Percentiles rank a stretch among this genome's conserved stretches.
Conservation (phyloP, 2,113 vertebrate species). For the Dendrocopos noguchii region DNA sequence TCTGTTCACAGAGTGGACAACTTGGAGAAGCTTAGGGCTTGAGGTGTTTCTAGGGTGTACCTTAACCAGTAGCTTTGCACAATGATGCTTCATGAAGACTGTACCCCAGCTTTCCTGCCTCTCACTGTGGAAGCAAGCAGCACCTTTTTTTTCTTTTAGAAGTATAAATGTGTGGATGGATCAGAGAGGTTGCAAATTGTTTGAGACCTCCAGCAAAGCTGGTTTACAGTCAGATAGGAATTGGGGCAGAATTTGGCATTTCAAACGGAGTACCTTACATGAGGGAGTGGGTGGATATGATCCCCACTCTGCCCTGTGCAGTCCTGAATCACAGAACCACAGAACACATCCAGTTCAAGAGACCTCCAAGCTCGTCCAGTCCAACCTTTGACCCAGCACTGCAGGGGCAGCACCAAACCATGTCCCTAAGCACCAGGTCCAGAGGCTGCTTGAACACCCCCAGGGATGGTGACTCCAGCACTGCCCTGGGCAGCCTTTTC, state of each 20-base stretch:
- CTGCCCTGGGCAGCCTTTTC: no score
- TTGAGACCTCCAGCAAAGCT: neutral
- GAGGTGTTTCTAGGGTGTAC: neutral
- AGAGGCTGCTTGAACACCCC: no score
- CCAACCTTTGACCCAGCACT: no score
- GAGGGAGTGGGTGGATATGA: neutral
- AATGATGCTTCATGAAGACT: neutral
- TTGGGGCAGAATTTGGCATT: neutral
- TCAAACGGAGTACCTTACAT: neutral
- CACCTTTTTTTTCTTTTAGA: neutral
- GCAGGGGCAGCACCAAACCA: no score
- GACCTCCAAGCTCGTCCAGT: no score
- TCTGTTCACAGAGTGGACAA: neutral
- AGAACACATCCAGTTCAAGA: no score
- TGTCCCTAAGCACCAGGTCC: no score
- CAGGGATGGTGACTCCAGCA: no score
- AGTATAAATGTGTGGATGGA: neutral
- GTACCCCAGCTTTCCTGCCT: neutral
- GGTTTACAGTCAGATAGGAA: no score
- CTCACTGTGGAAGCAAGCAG: accelerated
- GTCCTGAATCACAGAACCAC: no score
- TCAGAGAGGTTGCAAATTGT: neutral
- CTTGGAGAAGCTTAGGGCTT: neutral
- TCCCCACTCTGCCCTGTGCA: accelerated
- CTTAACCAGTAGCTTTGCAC: neutral